These are phyloP conservation scores for Mus caroli DNA, from an alignment of 2,797 vertebrate species.

Conservation along the genomic window DNA sequence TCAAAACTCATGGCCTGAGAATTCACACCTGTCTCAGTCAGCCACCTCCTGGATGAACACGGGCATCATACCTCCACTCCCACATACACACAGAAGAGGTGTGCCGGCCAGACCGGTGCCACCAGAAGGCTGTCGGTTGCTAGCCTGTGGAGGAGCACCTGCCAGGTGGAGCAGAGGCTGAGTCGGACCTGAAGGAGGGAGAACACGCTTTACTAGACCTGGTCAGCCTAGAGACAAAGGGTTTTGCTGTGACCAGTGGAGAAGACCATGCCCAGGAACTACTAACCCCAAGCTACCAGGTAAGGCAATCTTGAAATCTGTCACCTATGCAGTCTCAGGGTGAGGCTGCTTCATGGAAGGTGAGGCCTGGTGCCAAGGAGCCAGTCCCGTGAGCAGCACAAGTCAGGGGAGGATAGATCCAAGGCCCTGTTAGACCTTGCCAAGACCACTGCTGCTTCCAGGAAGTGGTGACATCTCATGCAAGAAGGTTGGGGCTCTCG, in stretches of 20 bases:
- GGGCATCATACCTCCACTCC: neutral
- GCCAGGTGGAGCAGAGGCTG: neutral
- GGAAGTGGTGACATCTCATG: neutral
- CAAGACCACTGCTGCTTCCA: neutral
- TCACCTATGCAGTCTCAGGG: slow-evolving; percentile 1
- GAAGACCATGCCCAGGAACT: slow-evolving; percentile 29
- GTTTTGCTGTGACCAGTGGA: neutral
- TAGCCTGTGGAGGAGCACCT: neutral
- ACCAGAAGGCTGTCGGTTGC: neutral
- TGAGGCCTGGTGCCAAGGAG: slow-evolving; percentile 2
- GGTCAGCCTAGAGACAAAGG: neutral
- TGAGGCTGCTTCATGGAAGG: neutral
- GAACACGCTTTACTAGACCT: neutral
- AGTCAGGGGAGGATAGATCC: neutral
- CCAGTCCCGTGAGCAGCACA: neutral
- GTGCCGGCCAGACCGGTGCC: neutral
- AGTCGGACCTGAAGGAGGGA: neutral
- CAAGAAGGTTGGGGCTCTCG: neutral
- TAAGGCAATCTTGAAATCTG: slow-evolving; percentile 38
- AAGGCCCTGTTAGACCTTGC: neutral
- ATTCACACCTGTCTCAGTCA: neutral
- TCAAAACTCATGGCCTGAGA: neutral
- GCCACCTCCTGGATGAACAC: neutral
- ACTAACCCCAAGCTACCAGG: slow-evolving; percentile 53
- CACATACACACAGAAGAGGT: neutral